Conservation (phyloP, 2,888 invertebrate species). For the Protonemura montana region DNA sequence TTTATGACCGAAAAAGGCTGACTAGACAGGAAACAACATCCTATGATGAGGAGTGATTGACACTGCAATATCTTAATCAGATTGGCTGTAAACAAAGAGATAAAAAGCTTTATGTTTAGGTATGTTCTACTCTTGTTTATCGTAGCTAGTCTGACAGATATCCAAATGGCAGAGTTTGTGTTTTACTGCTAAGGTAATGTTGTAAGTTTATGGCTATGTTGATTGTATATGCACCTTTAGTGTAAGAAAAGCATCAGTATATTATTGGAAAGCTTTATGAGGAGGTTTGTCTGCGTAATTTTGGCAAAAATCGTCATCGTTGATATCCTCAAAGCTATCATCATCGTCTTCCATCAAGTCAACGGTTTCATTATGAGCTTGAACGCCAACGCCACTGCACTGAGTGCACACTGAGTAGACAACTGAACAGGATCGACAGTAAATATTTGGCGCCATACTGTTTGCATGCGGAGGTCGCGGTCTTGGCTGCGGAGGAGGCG, state of each 20-base stretch:
- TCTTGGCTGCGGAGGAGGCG: conserved; percentile 55
- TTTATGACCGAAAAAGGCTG: no score
- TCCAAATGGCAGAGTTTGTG: no score
- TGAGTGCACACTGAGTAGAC: conserved; percentile 19
- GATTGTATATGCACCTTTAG: no score
- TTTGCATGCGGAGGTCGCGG: conserved; percentile 25
- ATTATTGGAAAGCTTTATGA: neutral
- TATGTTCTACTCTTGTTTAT: no score
- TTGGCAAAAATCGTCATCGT: neutral
- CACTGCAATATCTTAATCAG: no score
- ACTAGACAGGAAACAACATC: no score
- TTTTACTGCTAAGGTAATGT: no score
- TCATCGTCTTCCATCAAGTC: conserved; percentile 52
- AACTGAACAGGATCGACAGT: conserved; percentile 5
- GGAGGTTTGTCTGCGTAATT: neutral
- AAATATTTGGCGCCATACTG: conserved; percentile 52
- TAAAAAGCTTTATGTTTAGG: no score
- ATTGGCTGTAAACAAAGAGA: no score
- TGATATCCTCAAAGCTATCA: conserved; percentile 44
- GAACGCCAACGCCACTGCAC: conserved; percentile 51
- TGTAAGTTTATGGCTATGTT: no score
- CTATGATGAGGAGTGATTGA: no score
- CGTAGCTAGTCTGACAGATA: no score
- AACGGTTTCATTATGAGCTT: conserved; percentile 52
- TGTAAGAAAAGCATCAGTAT: neutral